Base-by-base conservation (phyloP, 2,888 invertebrate species). In the Andrena minutula region DNA sequence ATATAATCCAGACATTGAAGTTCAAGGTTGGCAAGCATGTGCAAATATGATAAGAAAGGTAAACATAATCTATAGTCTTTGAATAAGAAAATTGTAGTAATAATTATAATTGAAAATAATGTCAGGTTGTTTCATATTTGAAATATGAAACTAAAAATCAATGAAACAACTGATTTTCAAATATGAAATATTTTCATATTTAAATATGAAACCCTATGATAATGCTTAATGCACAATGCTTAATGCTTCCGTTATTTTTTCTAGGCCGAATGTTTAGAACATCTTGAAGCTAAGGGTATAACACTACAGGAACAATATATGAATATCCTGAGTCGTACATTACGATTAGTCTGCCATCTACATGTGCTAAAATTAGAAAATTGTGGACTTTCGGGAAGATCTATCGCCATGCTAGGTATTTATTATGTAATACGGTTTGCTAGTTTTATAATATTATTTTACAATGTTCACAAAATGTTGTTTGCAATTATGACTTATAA, bases 1-100 rank as follows among this genome's bases (percentile, higher is more conserved):
- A 47, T 96, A 96, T 69, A 98, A 98, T 93, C 95, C 96, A 78
- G 95, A 95, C 88, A 97, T 98, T 93, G 97, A 97, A 74, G 95
- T 95, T 63, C 94, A 97, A 58, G 98, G 98, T 10, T 98, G 98
- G 98, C 96, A 97, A 91, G 96, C 97, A 0, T 97, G 97, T 86
- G 96, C 97, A 47, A 95, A 96, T 87, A 96, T 97, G 95, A 95
- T 97, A 83, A 97, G 97, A 93, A 97, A 96, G 95, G 97, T 97
- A 94, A 84, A 85, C 16, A 56, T 28, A 74, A 65, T 65, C 23
- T 30, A 26, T 51, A 60, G 1, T 49, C 70, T 58, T 64, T 23
- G 66, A 81, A 49, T 41, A 35, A 65, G 16, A 49, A 26, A 3
- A 1, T 56, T 56, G 41, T 41, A 12, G 41, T 41, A 41, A 41